These are phyloP conservation scores for Palythoa grandiflora DNA, from an alignment of 92 coral and sea anemone species.

Conservation along the genomic window DNA sequence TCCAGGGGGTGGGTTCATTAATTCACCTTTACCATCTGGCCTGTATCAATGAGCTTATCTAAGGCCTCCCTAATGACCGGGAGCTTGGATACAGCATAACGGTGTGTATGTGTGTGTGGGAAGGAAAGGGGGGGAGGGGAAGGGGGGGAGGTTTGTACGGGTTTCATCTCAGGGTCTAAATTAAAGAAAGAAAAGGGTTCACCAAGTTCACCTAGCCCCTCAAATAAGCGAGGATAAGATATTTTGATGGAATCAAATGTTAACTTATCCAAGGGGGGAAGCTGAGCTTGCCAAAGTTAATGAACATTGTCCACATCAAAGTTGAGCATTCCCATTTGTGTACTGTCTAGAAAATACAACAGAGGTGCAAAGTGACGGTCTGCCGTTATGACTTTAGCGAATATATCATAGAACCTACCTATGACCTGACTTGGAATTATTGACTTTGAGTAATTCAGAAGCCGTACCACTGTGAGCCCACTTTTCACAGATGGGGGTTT, in stretches of 20 bases:
- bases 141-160: slow-evolving; percentile 53
- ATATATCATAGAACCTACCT: slow-evolving; percentile 47
- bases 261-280: slow-evolving; percentile 57
- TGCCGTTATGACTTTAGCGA: slow-evolving; percentile 57
- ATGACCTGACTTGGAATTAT: slow-evolving; percentile 63
- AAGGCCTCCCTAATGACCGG: slow-evolving; percentile 59
- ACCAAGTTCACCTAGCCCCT: slow-evolving; percentile 64
- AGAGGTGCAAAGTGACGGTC: slow-evolving; percentile 60
- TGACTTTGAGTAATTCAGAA: slow-evolving; percentile 65
- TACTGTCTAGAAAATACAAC: slow-evolving; percentile 64
- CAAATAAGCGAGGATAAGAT: slow-evolving; percentile 31
- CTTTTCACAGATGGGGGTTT: slow-evolving; percentile 31
- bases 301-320: slow-evolving; percentile 62
- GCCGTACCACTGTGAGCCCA: slow-evolving; percentile 51
- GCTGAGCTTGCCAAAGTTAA: slow-evolving; percentile 29
- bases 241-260: slow-evolving; percentile 54
- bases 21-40: slow-evolving; percentile 52
- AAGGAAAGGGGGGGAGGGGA: too few relatives aligned
- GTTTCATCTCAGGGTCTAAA: slow-evolving; percentile 54
- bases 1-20: slow-evolving; percentile 65
- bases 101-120: slow-evolving; percentile 20
- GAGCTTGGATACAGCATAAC: slow-evolving; percentile 58
- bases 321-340: slow-evolving; percentile 59
- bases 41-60: slow-evolving; percentile 49
- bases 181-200: slow-evolving; percentile 44